These are phyloP conservation scores for Polyommatus iphigenia DNA, from an alignment of 2,888 invertebrate species.

Conservation along the genomic window DNA sequence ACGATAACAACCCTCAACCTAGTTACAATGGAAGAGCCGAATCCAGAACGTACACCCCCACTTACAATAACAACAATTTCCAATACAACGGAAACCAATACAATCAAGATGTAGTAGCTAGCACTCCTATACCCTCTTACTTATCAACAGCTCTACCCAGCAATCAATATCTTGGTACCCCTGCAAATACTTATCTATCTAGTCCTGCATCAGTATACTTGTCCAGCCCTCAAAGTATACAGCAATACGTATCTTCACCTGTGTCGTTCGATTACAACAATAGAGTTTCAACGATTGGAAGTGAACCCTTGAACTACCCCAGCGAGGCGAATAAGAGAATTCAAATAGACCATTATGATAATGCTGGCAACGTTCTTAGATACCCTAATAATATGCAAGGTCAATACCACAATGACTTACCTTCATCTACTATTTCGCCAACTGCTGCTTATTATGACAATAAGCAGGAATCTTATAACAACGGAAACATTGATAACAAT, in stretches of 20 bases:
- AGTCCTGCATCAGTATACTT: constrained; percentile 66
- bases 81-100: constrained; percentile 60
- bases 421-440: constrained; percentile 59
- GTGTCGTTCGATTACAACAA: constrained; percentile 61
- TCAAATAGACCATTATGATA: constrained; percentile 71
- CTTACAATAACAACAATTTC: constrained; percentile 56
- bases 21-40: constrained; percentile 58
- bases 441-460: constrained; percentile 60
- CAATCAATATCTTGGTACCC: constrained; percentile 63
- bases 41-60: constrained; percentile 56
- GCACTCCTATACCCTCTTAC: constrained; percentile 63
- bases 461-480: constrained; percentile 55
- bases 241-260: constrained; percentile 68
- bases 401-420: constrained; percentile 63
- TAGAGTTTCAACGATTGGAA: constrained; percentile 56
- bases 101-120: constrained; percentile 56
- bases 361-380: constrained; percentile 65
- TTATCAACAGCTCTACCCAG: constrained; percentile 62
- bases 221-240: constrained; percentile 65
- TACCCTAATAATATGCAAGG: constrained; percentile 58
- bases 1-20: constrained; percentile 57
- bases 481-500: constrained; percentile 50
- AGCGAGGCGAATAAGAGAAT: constrained; percentile 61
- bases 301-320: constrained; percentile 52
- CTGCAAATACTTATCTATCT: constrained; percentile 63